Evolutionary conservation across 2,888 invertebrate species (phyloP), one percentile per base, ranked within the genome.

Genomic region (Chydorus sphaericus): DNA sequence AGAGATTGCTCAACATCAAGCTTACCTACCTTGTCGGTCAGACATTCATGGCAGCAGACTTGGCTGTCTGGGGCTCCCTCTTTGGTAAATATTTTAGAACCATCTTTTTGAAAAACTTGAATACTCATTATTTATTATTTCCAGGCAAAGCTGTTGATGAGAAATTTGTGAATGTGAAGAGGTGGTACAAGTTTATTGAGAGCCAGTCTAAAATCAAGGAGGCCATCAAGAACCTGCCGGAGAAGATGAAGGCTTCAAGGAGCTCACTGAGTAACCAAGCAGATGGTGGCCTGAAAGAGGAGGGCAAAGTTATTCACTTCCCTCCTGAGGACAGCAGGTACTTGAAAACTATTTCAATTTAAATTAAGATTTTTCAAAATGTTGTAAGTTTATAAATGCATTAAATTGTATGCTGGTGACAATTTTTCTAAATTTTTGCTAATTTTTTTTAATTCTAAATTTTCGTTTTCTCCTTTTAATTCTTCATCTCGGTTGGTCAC

Each of bases 301-400:
- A 93, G 67, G 97, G 97, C 31, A 98, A 96, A 73, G 99, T 96
- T 29, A 97, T 98, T 0, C 77, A 98, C 60, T 99, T 99, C 69
- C 98, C 98, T n/a, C 98, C 98, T 38, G 98, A 99, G 75, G 98
- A 98, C 33, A 96, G 96, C 63, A 98, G 94, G 77, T 91, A 70
- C 5, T 16, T 28, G 7, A 26, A 48, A 16, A 36, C 48, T 26
- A 56, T 23, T 29, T 37, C 16, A 20, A 20, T n/a, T n/a, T n/a
- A n/a, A n/a, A n/a, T n/a, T n/a, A n/a, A n/a, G n/a, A n/a, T 3
- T 2, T n/a, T n/a, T n/a, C n/a, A n/a, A n/a, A n/a, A n/a, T 57
- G n/a, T 10, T 16, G 14, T 48, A 18, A 5, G 28, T 26, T 28
- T 1, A 10, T n/a, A 23, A 14, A 28, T n/a, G 8, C 48, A n/a